Evolutionary conservation across 2,113 vertebrate genomes (phyloP).

Genomic region (Pungitius pungitius): DNA sequence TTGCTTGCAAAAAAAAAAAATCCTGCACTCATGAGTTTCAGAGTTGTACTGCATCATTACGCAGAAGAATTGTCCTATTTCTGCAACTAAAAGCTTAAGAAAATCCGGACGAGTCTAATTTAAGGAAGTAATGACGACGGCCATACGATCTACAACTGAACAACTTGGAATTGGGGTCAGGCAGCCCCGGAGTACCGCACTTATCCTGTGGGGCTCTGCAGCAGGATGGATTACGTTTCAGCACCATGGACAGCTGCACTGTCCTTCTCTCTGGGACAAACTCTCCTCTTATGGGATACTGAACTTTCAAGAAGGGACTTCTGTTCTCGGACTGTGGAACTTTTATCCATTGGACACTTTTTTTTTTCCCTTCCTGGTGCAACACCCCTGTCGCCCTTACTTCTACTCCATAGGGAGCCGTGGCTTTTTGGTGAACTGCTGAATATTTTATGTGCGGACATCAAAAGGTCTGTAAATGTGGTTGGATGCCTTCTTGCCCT

Average conservation of each 20-base stretch:
- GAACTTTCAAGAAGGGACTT: conserved; percentile 39
- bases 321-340: conserved; percentile 24
- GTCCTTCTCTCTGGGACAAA: conserved; percentile 4
- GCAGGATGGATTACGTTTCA: conserved; percentile 60
- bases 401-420: conserved; percentile 14
- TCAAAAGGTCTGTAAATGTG: conserved; percentile 64
- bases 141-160: not conserved
- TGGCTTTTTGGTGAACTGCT: conserved; percentile 45
- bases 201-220: conserved; percentile 25
- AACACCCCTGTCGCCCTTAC: not conserved
- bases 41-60: conserved; percentile 28
- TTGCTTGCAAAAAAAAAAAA: conserved; percentile 46
- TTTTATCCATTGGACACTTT: conserved; percentile 28
- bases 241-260: conserved; percentile 70
- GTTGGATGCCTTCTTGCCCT: conserved; percentile 46
- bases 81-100: not conserved
- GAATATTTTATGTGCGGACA: conserved; percentile 65
- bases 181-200: conserved; percentile 20
- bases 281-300: conserved; percentile 7
- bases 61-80: conserved; percentile 2
- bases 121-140: not conserved
- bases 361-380: conserved; percentile 7
- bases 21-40: conserved; percentile 29
- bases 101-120: not conserved
- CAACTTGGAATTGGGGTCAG: conserved; percentile 14